Evolutionary conservation across 2,888 invertebrate species (phyloP).

Genomic region (Hipparchia semele): DNA sequence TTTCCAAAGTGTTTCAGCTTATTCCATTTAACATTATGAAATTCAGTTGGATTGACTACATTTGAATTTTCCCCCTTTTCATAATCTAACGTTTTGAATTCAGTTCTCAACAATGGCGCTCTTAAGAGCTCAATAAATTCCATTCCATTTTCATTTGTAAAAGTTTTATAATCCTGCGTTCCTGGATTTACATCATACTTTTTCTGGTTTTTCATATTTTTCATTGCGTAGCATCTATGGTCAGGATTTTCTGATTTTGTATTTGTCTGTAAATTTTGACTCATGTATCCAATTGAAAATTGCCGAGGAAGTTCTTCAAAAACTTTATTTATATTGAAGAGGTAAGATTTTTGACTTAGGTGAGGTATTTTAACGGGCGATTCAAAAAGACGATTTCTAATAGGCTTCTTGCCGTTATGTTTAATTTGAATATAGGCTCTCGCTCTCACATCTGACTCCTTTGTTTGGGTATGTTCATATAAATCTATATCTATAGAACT

Average conservation of each 20-base stretch:
- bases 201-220: not conserved
- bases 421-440: constrained; percentile 66
- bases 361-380: constrained; percentile 17
- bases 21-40: not conserved
- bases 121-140: not conserved
- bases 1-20: not conserved
- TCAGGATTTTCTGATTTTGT: constrained; percentile 1
- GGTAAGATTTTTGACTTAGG: constrained; percentile 9
- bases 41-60: not conserved
- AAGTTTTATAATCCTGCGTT: not conserved
- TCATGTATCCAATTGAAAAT: constrained; percentile 22
- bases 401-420: constrained; percentile 50
- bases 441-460: constrained; percentile 56
- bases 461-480: constrained; percentile 50
- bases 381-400: constrained; percentile 5
- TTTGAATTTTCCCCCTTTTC: too few relatives aligned
- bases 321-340: constrained; percentile 19
- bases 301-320: constrained; percentile 28
- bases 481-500: constrained; percentile 49
- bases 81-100: constrained; percentile 9
- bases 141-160: not conserved
- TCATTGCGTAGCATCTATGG: constrained; percentile 1
- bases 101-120: constrained; percentile 6
- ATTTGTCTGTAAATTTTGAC: constrained; percentile 17
- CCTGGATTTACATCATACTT: not conserved